Conservation (phyloP, 2,888 invertebrate genomes). For the Torymus tubicola region DNA sequence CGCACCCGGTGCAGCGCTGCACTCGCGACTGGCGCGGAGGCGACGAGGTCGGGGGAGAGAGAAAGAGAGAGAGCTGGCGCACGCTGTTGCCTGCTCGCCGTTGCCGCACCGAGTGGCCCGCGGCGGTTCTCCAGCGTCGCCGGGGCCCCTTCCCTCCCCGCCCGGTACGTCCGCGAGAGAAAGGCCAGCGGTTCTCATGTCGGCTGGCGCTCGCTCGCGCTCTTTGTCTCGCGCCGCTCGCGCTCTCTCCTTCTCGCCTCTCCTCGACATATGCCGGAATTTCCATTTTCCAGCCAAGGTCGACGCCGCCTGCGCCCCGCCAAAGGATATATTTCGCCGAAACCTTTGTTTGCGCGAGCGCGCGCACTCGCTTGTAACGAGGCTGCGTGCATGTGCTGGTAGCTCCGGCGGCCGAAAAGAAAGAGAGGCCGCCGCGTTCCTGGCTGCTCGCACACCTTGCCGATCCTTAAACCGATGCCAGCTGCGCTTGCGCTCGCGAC, state of each 20-base stretch:
- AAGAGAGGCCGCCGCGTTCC: no score
- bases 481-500: no score
- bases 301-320: constrained; percentile 4
- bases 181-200: constrained; percentile 65
- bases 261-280: constrained; percentile 36
- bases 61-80: no score
- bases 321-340: constrained; percentile 1
- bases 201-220: neutral
- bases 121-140: neutral
- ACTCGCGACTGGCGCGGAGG: neutral
- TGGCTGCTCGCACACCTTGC: no score
- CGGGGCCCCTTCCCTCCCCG: neutral
- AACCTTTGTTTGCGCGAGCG: constrained; percentile 23
- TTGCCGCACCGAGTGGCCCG: neutral
- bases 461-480: no score
- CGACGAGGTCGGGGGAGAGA: neutral
- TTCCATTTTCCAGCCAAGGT: constrained; percentile 52
- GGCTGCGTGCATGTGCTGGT: no score
- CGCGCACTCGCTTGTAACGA: no score
- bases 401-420: no score
- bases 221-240: neutral
- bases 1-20: neutral
- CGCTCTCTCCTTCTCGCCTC: no score
- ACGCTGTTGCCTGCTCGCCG: neutral
- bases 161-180: constrained; percentile 52